Conservation (phyloP, 1,140 invertebrate species). For the Homarus americanus region DNA sequence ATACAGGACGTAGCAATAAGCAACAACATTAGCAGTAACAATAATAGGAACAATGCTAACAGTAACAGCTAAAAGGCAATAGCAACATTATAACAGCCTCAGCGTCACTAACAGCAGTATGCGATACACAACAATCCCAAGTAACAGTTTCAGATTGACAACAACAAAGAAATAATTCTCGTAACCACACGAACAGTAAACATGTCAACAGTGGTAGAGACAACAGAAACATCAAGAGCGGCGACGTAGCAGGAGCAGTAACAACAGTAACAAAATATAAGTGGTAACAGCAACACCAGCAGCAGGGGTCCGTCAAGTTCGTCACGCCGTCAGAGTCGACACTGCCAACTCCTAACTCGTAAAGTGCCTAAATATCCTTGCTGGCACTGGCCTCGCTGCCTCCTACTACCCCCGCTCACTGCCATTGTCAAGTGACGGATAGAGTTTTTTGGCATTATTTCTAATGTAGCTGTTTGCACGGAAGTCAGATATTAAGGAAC, state of each 20-base stretch:
- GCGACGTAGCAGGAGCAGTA: not conserved
- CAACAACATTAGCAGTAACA: not conserved
- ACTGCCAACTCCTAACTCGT: slow-evolving; percentile 70
- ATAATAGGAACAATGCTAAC: too few relatives aligned
- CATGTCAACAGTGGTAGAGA: too few relatives aligned
- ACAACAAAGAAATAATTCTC: too few relatives aligned
- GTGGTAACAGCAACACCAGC: slow-evolving; percentile 29
- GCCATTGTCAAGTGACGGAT: slow-evolving; percentile 65
- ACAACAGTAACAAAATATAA: not conserved
- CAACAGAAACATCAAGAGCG: not conserved
- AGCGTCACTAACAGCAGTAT: too few relatives aligned
- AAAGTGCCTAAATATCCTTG: slow-evolving; percentile 71
- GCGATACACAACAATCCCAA: too few relatives aligned
- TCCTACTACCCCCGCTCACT: slow-evolving; percentile 11
- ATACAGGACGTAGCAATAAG: too few relatives aligned
- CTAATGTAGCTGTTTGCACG: slow-evolving; percentile 59
- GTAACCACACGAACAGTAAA: too few relatives aligned
- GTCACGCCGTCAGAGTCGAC: slow-evolving; percentile 54
- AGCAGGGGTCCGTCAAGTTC: slow-evolving; percentile 55
- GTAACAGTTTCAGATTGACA: too few relatives aligned
- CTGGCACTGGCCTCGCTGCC: slow-evolving; percentile 45
- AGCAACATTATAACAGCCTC: too few relatives aligned
- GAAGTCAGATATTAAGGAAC: slow-evolving; percentile 42
- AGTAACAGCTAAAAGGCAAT: too few relatives aligned
- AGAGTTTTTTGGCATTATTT: slow-evolving; percentile 57